These are phyloP conservation scores for Channa maculata DNA, from an alignment of 2,113 vertebrate genomes.

Conservation along the genomic window DNA sequence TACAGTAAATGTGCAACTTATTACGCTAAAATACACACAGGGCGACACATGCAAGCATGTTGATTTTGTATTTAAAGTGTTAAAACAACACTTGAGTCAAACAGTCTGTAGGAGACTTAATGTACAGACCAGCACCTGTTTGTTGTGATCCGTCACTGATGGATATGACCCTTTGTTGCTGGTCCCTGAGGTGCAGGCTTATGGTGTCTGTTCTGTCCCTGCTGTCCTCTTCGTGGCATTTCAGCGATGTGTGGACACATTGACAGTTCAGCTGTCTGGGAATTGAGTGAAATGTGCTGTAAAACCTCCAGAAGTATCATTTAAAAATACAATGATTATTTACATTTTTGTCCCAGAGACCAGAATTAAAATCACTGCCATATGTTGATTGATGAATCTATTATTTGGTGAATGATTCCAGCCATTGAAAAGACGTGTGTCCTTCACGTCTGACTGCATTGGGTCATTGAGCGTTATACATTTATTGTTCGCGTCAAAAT, in stretches of 20 bases:
- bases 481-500: too few species aligned
- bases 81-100: neutral
- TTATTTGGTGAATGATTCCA: too few species aligned
- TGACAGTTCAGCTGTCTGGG: neutral
- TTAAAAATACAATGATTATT: too few species aligned
- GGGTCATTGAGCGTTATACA: too few species aligned
- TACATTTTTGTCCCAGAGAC: too few species aligned
- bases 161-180: neutral
- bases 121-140: neutral
- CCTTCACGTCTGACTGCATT: too few species aligned
- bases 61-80: neutral
- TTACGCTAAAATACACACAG: neutral
- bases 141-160: conserved; percentile 1
- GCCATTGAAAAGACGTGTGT: too few species aligned
- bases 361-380: too few species aligned
- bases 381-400: too few species aligned
- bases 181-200: conserved; percentile 7
- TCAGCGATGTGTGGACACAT: neutral
- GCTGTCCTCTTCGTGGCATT: conserved; percentile 12
- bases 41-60: neutral
- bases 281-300: too few species aligned
- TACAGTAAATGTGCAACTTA: neutral
- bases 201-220: neutral
- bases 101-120: neutral
- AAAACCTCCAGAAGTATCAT: too few species aligned